Percentiles rank a stretch among this genome's conserved stretches.
Evolutionary conservation across 1,140 invertebrate genomes (phyloP).

Genomic region (Mesaphorura yosii): DNA sequence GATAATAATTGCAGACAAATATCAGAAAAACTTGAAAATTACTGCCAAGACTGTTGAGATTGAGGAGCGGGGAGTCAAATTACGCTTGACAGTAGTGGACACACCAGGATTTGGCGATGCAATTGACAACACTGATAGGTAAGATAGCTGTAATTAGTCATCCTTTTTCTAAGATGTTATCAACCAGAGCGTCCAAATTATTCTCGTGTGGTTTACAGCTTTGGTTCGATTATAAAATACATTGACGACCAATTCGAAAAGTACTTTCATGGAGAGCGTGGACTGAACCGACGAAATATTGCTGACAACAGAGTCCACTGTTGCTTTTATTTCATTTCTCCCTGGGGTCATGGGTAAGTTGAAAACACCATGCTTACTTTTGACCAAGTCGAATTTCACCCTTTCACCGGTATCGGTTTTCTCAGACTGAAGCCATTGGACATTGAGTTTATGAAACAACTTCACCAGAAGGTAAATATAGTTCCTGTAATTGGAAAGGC

Average conservation of each 20-base stretch:
- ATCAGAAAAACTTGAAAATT: slow-evolving; percentile 75
- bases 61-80: slow-evolving; percentile 80
- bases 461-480: slow-evolving; percentile 98
- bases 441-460: slow-evolving; percentile 95
- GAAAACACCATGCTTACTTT: not conserved
- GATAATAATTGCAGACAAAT: slow-evolving; percentile 52
- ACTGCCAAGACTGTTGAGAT: slow-evolving; percentile 89
- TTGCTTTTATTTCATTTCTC: slow-evolving; percentile 97
- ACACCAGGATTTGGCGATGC: slow-evolving; percentile 98
- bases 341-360: slow-evolving; percentile 73
- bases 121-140: slow-evolving; percentile 93
- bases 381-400: not conserved
- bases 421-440: slow-evolving; percentile 79
- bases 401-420: not conserved
- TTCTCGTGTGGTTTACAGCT: slow-evolving; percentile 45
- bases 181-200: slow-evolving; percentile 3
- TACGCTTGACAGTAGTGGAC: slow-evolving; percentile 82
- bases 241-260: slow-evolving; percentile 90
- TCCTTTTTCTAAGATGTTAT: not conserved
- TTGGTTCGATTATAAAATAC: slow-evolving; percentile 78
- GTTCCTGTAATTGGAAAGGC: slow-evolving; percentile 94
- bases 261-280: slow-evolving; percentile 79
- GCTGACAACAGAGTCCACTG: slow-evolving; percentile 91
- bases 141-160: too few species aligned
- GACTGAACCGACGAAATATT: slow-evolving; percentile 61